Evolutionary conservation across 2,888 invertebrate genomes (phyloP).

Genomic region (Sepioteuthis lessoniana): DNA sequence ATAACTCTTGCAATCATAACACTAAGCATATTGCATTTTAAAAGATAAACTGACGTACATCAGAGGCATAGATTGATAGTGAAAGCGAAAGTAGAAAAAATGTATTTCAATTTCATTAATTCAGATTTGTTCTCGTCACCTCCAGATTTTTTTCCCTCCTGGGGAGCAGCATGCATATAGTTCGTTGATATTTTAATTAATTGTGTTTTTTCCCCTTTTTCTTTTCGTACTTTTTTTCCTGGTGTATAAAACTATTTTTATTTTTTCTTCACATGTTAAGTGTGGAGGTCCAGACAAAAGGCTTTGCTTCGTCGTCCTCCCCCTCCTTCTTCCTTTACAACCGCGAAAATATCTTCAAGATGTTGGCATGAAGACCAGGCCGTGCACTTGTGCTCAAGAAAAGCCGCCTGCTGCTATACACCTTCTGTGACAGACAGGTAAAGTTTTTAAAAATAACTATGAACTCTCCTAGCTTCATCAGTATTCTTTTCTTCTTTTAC

Average conservation of each 20-base stretch:
- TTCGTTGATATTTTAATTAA: too few species aligned
- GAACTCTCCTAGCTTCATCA: not conserved
- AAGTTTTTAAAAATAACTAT: not conserved
- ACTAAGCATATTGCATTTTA: not conserved
- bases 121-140: not conserved
- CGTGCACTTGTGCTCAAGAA: not conserved
- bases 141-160: not conserved
- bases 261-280: not conserved
- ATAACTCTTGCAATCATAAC: not conserved
- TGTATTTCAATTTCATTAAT: not conserved
- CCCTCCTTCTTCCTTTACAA: not conserved
- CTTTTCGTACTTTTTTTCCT: not conserved
- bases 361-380: constrained; percentile 8
- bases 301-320: not conserved
- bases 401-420: not conserved
- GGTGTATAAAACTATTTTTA: not conserved
- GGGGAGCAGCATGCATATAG: too few species aligned
- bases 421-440: not conserved
- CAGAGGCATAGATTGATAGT: not conserved
- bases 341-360: constrained; percentile 33
- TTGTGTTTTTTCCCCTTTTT: not conserved
- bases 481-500: not conserved
- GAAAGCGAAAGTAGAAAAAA: not conserved
- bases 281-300: not conserved
- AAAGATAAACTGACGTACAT: not conserved